Evolutionary conservation across 2,888 invertebrate species (phyloP).

Genomic region (Emmelina monodactyla): DNA sequence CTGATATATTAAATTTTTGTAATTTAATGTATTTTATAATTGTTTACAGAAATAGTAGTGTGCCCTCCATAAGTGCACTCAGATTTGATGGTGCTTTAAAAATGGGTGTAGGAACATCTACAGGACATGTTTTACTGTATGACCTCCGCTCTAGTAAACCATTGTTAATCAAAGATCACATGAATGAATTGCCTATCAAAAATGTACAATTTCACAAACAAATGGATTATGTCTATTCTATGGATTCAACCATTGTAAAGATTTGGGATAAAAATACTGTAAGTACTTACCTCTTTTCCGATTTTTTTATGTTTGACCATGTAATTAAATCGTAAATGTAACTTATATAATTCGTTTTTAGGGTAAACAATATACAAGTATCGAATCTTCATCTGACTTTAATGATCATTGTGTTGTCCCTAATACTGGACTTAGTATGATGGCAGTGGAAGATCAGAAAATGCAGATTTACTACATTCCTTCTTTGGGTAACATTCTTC

Average conservation of each 20-base stretch:
- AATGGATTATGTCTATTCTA: conserved; percentile 84
- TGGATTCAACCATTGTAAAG: conserved; percentile 89
- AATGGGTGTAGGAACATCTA: conserved; percentile 90
- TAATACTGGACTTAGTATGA: conserved; percentile 88
- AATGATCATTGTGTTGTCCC: conserved; percentile 94
- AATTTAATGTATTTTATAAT: not conserved
- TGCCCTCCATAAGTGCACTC: conserved; percentile 81
- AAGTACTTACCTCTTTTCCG: conserved; percentile 21
- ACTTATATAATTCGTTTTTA: conserved; percentile 36
- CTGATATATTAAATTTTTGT: no score
- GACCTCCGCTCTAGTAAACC: conserved; percentile 94
- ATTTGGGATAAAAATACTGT: conserved; percentile 90
- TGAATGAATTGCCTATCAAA: conserved; percentile 91
- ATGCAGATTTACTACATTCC: conserved; percentile 96
- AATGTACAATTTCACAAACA: conserved; percentile 83
- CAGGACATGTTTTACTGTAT: conserved; percentile 93
- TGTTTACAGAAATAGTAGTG: conserved; percentile 63
- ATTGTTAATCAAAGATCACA: conserved; percentile 90
- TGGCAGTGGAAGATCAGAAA: conserved; percentile 94
- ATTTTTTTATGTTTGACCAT: conserved; percentile 3
- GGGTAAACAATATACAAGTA: conserved; percentile 94
- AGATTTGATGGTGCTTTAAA: conserved; percentile 78
- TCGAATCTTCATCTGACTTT: conserved; percentile 85
- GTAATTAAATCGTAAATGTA: conserved; percentile 3
- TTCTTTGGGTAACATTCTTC: conserved; percentile 70